Conservation (phyloP, 1,140 invertebrate species). For the Hydropsyche tenuis region DNA sequence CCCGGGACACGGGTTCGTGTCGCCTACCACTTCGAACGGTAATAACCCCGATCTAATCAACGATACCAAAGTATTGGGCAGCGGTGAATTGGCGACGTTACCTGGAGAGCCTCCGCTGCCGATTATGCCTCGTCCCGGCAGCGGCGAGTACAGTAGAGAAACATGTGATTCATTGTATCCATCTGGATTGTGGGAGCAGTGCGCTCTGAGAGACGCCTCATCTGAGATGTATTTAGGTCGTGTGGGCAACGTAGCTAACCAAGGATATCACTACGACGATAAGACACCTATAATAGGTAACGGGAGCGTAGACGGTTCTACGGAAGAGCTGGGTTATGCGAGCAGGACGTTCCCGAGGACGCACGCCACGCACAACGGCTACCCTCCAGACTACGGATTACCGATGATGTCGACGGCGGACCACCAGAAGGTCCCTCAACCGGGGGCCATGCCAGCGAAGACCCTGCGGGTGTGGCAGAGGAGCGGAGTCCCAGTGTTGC, state of each 20-base stretch:
- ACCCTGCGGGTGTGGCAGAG: conserved; percentile 85
- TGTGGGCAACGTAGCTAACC: conserved; percentile 61
- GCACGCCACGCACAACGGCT: conserved; percentile 60
- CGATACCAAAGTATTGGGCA: conserved; percentile 71
- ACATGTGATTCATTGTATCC: conserved; percentile 73
- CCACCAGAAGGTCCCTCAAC: conserved; percentile 53
- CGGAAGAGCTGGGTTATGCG: conserved; percentile 63
- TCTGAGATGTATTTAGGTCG: conserved; percentile 63
- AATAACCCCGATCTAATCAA: conserved; percentile 85
- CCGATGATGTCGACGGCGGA: conserved; percentile 66
- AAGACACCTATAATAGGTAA: conserved; percentile 78
- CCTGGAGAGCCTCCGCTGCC: conserved; percentile 39
- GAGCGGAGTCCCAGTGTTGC: conserved; percentile 80
- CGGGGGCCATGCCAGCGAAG: conserved; percentile 68
- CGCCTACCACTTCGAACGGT: conserved; percentile 71
- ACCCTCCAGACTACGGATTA: conserved; percentile 80
- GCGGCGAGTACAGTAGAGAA: conserved; percentile 74
- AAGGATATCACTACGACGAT: conserved; percentile 70
- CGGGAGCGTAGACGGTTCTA: conserved; percentile 64
- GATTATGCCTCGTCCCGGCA: conserved; percentile 60
- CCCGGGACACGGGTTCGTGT: conserved; percentile 68
- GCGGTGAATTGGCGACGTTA: conserved; percentile 58
- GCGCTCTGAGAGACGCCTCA: conserved; percentile 59
- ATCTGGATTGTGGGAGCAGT: conserved; percentile 71
- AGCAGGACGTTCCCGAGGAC: conserved; percentile 65